Base-by-base conservation (phyloP, 2,113 vertebrate species). In the Nycticryphes semicollaris region DNA sequence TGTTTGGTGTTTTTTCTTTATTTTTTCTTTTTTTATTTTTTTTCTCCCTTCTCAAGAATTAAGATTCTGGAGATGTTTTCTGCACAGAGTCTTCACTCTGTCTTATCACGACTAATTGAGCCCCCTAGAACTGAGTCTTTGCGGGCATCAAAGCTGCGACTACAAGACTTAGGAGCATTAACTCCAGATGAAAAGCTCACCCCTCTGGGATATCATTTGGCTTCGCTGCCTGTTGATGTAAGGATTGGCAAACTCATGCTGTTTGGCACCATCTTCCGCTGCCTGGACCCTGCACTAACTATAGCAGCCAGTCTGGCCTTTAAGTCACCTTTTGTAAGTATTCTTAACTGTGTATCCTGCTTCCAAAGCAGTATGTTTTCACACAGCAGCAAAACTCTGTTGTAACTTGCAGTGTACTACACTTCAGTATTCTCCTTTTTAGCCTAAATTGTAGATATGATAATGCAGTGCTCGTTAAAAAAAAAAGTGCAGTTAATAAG, bases 241-340 rank as follows among this genome's bases (percentile, higher is more conserved):
- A 98, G 99, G 92, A 99, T 99, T 21, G 99, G 99, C 39, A 99
- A 99, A 48, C 98, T 99, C 47, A 99, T 99, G 99, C 97, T 99
- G 15, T 99, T 99, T 39, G 99, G 99, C 13, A 99, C 99, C 86
- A 99, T 99, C 63, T 99, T 99, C 97, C 99, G 99, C 94, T 99
- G 99, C 96, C 98, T 99, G 67, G 99, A 99, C 93, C 99, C 99
- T 24, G 99, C 99, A 0, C 98, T 99, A 73, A 99, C 99, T 81
- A 99, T 99, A 67, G 99, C 99, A 48, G 99, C 99, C 96, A 99
- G 99, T 81, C 98, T 99, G 96, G 99, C 99, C 91, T 99, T 99
- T 89, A 99, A 99, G 96, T 99, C 99, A 4, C 99, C 99, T 73
- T 99, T 99, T 85, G 99, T 99, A 97, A 99, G 99, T 98, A 78